These are phyloP conservation scores for Ptychadena robeensis DNA, from an alignment of 2,797 vertebrate species.

Conservation along the genomic window DNA sequence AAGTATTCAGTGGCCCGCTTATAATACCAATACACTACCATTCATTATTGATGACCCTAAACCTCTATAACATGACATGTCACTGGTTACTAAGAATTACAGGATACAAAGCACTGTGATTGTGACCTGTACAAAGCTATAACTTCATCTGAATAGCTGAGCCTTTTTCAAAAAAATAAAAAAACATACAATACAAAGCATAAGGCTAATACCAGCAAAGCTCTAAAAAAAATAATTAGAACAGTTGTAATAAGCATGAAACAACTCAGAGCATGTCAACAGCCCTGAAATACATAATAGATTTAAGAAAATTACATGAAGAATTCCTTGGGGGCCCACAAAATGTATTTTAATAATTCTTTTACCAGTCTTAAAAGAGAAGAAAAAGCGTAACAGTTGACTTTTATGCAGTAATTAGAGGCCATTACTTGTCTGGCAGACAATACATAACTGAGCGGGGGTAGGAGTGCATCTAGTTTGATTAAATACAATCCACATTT, in stretches of 20 bases:
- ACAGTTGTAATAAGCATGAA: slow-evolving; percentile 1
- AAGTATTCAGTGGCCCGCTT: too few species aligned
- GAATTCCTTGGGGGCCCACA: neutral
- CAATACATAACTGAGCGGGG: neutral
- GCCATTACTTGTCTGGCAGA: neutral
- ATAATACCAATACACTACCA: too few species aligned
- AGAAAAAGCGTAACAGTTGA: neutral
- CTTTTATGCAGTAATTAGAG: neutral
- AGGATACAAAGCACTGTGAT: neutral
- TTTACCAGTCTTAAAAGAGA: neutral
- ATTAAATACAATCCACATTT: neutral
- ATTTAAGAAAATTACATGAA: neutral
- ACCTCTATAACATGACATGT: neutral
- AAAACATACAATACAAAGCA: neutral
- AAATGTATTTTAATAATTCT: neutral
- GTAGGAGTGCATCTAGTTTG: neutral
- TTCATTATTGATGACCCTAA: neutral
- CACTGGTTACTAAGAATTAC: neutral
- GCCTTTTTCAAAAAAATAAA: neutral
- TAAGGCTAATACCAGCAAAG: neutral
- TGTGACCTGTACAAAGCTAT: neutral
- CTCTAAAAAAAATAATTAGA: neutral
- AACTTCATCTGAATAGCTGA: neutral
- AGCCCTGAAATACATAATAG: neutral
- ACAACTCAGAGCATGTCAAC: neutral